These are phyloP conservation scores for Caretta caretta DNA, from an alignment of 2,113 vertebrate species.

Conservation along the genomic window DNA sequence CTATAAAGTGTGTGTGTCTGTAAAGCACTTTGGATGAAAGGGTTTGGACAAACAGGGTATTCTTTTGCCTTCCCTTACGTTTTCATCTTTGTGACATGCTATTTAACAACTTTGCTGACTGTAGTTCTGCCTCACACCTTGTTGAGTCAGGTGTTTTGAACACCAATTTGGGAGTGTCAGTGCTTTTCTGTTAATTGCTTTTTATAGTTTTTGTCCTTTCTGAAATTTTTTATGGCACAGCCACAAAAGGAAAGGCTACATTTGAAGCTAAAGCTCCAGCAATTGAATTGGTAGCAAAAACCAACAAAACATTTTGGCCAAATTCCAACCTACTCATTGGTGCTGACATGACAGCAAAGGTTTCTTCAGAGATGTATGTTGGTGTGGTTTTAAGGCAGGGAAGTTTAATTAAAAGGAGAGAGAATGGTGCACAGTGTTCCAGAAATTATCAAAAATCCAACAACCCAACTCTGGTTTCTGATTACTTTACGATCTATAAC, in stretches of 20 bases:
- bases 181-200: constrained; percentile 42
- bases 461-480: constrained; percentile 39
- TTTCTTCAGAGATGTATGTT: not conserved
- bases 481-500: constrained; percentile 31
- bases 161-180: not conserved
- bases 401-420: not conserved
- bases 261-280: not conserved
- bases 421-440: not conserved
- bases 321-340: not conserved
- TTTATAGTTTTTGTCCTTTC: not conserved
- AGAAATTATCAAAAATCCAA: constrained; percentile 16
- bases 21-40: constrained; percentile 14
- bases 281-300: not conserved
- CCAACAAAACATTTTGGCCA: not conserved
- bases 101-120: constrained; percentile 18
- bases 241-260: not conserved
- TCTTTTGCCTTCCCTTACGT: constrained; percentile 11
- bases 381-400: not conserved
- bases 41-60: not conserved
- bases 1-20: not conserved
- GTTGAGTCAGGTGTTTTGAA: constrained; percentile 23
- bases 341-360: not conserved
- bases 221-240: not conserved
- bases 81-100: constrained; percentile 16
- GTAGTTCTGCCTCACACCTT: not conserved